phyloP scores from a whole-genome alignment of 2,113 vertebrate species.

The Burhinus oedicnemus region DNA sequence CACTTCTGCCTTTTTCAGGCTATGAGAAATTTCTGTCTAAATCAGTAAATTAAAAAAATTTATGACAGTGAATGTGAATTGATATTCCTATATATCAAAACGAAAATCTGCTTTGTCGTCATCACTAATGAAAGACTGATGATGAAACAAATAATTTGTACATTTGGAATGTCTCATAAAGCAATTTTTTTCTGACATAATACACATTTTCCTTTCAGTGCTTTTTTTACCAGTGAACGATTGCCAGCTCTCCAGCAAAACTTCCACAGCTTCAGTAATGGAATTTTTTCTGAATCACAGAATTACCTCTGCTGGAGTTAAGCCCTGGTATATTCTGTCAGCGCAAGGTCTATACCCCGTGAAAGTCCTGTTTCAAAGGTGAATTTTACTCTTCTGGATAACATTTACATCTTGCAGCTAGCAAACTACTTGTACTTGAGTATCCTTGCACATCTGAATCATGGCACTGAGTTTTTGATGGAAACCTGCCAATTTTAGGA shows the following conservation, averaged over 20 bases:
- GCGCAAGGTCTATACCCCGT: background rate
- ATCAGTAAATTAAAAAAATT: background rate
- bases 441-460: background rate
- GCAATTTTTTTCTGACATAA: background rate
- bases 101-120: background rate
- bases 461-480: background rate
- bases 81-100: background rate
- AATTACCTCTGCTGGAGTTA: constrained; percentile 36
- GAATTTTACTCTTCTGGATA: constrained; percentile 3
- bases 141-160: background rate
- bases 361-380: constrained; percentile 9
- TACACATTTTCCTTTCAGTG: background rate
- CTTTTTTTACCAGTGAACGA: background rate
- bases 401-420: constrained; percentile 3
- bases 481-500: background rate
- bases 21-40: background rate
- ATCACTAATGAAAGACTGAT: background rate
- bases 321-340: background rate
- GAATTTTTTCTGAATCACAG: constrained; percentile 24
- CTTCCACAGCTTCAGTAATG: background rate
- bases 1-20: background rate
- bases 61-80: background rate
- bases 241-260: background rate
- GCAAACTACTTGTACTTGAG: background rate
- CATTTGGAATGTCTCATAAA: background rate